phyloP scores from a whole-genome alignment of 2,888 invertebrate species.

The Odontocolon sp. region DNA sequence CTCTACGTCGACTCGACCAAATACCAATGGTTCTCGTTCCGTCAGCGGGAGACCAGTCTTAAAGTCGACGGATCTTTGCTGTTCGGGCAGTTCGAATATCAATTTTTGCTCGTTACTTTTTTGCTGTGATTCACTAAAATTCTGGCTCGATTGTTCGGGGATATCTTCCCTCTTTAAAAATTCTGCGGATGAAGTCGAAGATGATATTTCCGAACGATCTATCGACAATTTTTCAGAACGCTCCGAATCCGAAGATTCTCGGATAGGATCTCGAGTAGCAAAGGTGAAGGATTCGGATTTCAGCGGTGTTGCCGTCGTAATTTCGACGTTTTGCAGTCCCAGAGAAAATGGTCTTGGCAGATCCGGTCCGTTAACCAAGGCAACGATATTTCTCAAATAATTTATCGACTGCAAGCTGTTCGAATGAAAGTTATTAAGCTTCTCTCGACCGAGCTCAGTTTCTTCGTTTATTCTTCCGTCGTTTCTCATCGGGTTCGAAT shows the following conservation, averaged over 20 bases:
- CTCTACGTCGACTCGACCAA: neutral
- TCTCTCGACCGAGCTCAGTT: neutral
- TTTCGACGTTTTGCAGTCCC: neutral
- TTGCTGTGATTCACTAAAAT: constrained; percentile 62
- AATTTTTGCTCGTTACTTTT: constrained; percentile 4
- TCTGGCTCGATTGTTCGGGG: constrained; percentile 55
- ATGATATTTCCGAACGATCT: constrained; percentile 13
- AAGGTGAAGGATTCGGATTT: neutral
- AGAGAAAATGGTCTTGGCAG: constrained; percentile 57
- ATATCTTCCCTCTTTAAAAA: constrained; percentile 53
- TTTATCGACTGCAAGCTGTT: constrained; percentile 16
- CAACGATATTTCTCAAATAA: constrained; percentile 25
- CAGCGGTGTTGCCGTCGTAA: neutral
- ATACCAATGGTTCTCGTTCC: neutral
- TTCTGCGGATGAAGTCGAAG: constrained; percentile 14
- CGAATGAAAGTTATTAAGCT: neutral
- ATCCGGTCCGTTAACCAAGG: constrained; percentile 40
- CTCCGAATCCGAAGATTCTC: neutral
- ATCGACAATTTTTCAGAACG: constrained; percentile 13
- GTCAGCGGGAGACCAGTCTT: constrained; percentile 16
- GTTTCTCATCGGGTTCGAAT: neutral
- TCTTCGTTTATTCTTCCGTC: neutral
- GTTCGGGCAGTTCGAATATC: constrained; percentile 61
- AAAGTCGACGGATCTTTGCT: constrained; percentile 55
- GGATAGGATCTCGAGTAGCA: neutral